Evolutionary conservation across 2,797 vertebrate species (phyloP).

Genomic region (Silurus lanzhouensis): DNA sequence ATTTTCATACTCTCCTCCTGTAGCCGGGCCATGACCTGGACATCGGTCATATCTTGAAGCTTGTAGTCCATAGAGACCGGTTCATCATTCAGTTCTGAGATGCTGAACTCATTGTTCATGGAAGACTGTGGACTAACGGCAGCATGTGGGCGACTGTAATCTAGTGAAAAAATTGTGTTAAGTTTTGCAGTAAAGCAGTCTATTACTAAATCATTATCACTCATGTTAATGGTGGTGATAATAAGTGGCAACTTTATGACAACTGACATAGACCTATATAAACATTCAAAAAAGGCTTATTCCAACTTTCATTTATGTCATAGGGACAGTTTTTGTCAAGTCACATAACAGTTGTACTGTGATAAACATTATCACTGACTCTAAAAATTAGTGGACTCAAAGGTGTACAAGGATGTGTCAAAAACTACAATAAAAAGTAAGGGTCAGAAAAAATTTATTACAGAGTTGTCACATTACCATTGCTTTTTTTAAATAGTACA

Average conservation of each 20-base stretch:
- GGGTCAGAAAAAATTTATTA: neutral
- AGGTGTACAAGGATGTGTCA: neutral
- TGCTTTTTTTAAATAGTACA: neutral
- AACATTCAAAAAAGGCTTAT: neutral
- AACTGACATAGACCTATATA: constrained; percentile 18
- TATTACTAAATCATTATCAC: neutral
- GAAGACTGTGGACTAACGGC: constrained; percentile 93
- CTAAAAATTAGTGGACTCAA: neutral
- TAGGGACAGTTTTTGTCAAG: neutral
- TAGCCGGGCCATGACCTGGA: constrained; percentile 98
- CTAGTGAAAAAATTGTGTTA: constrained; percentile 61
- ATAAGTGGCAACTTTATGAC: constrained; percentile 16
- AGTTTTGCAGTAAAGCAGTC: neutral
- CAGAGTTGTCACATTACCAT: neutral
- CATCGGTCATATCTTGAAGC: constrained; percentile 96
- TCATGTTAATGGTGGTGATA: neutral
- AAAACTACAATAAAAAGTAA: neutral
- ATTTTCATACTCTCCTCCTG: constrained; percentile 96
- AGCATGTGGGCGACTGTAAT: constrained; percentile 77
- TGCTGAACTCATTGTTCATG: constrained; percentile 89
- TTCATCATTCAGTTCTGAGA: constrained; percentile 90
- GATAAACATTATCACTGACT: neutral
- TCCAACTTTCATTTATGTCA: neutral
- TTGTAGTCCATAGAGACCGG: constrained; percentile 97
- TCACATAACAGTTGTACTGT: neutral